Percentiles rank a stretch among this genome's conserved stretches.
Evolutionary conservation across 1,140 invertebrate species (phyloP).

Genomic region (Aphidius ervi): DNA sequence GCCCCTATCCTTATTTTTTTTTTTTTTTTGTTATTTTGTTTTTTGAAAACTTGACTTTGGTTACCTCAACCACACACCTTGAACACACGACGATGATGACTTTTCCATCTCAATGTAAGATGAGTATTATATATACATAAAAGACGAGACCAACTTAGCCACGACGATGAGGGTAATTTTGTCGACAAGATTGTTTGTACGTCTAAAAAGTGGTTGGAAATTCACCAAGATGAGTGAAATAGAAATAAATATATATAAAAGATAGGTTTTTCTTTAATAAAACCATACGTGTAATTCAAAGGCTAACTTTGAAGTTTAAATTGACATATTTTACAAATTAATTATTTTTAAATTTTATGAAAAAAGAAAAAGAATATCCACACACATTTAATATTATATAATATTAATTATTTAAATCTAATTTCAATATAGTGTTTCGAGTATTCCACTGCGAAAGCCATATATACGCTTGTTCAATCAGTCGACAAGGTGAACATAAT

Average conservation of each 20-base stretch:
- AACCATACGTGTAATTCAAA: background rate
- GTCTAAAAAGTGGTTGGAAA: background rate
- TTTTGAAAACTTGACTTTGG: background rate
- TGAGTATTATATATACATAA: constrained; percentile 11
- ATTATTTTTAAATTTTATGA: background rate
- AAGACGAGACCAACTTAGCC: constrained; percentile 12
- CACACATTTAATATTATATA: too few species aligned
- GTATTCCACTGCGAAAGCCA: background rate
- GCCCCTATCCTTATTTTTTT: constrained; percentile 2
- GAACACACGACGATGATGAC: constrained; percentile 7
- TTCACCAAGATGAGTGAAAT: too few species aligned
- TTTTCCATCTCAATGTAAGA: constrained; percentile 1
- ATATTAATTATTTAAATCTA: constrained; percentile 3
- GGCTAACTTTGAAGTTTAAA: constrained; percentile 2
- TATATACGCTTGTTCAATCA: background rate
- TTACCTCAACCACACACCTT: background rate
- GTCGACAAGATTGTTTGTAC: constrained; percentile 33
- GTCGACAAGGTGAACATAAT: background rate
- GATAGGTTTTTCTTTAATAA: constrained; percentile 1
- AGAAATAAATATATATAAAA: too few species aligned
- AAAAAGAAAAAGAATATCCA: background rate
- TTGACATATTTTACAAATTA: background rate
- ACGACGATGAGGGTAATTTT: constrained; percentile 33
- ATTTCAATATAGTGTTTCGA: background rate
- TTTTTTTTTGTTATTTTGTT: background rate